These are phyloP conservation scores for Semotilus atromaculatus DNA, from an alignment of 2,797 vertebrate genomes.

Conservation along the genomic window DNA sequence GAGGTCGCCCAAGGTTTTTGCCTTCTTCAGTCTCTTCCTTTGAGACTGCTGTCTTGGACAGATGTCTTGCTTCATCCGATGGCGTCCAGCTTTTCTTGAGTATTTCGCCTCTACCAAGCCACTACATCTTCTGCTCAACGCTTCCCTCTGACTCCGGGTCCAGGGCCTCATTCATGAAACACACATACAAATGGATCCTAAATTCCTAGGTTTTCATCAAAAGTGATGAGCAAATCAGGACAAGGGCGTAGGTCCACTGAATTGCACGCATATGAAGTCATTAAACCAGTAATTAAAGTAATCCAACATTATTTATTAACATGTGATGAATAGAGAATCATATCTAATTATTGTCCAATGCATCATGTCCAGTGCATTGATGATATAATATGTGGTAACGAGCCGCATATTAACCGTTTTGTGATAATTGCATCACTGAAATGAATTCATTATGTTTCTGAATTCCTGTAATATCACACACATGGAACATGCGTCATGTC, in stretches of 20 bases:
- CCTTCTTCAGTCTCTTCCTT: neutral
- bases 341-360: neutral
- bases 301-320: neutral
- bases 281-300: neutral
- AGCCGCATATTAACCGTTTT: neutral
- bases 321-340: neutral
- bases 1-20: neutral
- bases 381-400: neutral
- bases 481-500: neutral
- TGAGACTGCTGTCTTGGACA: neutral
- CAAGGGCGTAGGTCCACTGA: neutral
- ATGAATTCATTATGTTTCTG: neutral
- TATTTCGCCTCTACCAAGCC: neutral
- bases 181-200: neutral
- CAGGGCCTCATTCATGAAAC: neutral
- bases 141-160: neutral
- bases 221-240: neutral
- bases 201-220: neutral
- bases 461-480: neutral
- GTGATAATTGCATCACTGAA: neutral
- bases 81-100: neutral
- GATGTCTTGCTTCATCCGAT: neutral
- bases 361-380: neutral
- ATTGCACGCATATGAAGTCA: too few species aligned
- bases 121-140: neutral